Conservation (phyloP, 2,888 invertebrate species). For the Phrixothrix hirtus region DNA sequence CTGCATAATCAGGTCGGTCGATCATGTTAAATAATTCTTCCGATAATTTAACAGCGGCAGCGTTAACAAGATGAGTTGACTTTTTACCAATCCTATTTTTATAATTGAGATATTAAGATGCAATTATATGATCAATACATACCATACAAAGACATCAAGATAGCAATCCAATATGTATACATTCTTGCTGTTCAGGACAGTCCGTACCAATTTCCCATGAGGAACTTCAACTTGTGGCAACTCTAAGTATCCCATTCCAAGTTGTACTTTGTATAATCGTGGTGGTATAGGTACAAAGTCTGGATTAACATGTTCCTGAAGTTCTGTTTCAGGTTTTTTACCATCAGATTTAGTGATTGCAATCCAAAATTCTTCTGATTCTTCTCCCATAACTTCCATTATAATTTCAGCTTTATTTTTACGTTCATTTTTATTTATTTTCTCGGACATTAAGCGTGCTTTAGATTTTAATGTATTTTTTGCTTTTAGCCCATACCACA, state of each 20-base stretch:
- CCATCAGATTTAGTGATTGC: constrained; percentile 65
- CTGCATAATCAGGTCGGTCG: constrained; percentile 81
- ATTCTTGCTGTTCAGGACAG: constrained; percentile 82
- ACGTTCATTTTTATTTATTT: constrained; percentile 97
- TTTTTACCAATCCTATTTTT: constrained; percentile 99
- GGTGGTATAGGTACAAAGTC: constrained; percentile 70
- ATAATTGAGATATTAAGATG: too few species aligned
- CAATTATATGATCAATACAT: too few species aligned
- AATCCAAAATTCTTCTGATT: constrained; percentile 84
- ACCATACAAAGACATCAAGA: constrained; percentile 95
- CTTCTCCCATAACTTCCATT: constrained; percentile 80
- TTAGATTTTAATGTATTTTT: constrained; percentile 90
- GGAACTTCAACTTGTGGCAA: constrained; percentile 88
- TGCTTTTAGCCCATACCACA: constrained; percentile 89
- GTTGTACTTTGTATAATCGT: constrained; percentile 89
- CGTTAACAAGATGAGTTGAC: constrained; percentile 90
- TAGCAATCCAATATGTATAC: constrained; percentile 97
- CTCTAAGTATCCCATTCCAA: constrained; percentile 98
- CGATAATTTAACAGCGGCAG: constrained; percentile 95
- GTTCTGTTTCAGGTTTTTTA: too few species aligned
- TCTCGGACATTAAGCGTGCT: constrained; percentile 90
- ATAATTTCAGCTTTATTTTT: constrained; percentile 92
- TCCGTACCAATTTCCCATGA: constrained; percentile 74
- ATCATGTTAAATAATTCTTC: constrained; percentile 97
- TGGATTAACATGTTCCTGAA: constrained; percentile 72